Percentiles rank a stretch among this genome's conserved stretches.
Conservation (phyloP, 2,888 invertebrate species). For the Apocheima hispidaria region DNA sequence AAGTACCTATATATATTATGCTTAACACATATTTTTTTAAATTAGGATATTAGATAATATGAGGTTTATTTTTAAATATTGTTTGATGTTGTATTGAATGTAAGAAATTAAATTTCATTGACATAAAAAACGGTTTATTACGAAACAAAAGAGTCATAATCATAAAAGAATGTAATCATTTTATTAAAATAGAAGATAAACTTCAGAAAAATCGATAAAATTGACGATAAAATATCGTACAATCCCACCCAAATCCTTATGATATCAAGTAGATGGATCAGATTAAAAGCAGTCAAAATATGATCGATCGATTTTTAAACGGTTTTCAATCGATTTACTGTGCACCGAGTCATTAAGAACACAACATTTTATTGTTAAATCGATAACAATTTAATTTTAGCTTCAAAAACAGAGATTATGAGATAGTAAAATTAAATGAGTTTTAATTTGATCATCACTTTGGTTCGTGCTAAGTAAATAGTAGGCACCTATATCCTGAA, state of each 20-base stretch:
- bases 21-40: too few species aligned
- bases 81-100: too few species aligned
- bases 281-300: slow-evolving; percentile 43
- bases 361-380: slow-evolving; percentile 3
- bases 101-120: too few species aligned
- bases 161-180: slow-evolving; percentile 23
- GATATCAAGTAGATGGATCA: slow-evolving; percentile 9
- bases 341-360: slow-evolving; percentile 12
- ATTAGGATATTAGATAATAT: too few species aligned
- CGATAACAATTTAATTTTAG: slow-evolving; percentile 9
- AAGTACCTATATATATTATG: too few species aligned
- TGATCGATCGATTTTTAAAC: slow-evolving; percentile 72
- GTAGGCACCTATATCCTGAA: too few species aligned
- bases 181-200: slow-evolving; percentile 25
- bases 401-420: neutral
- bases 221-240: slow-evolving; percentile 18
- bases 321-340: slow-evolving; percentile 45
- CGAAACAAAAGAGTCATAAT: slow-evolving; percentile 17
- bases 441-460: neutral
- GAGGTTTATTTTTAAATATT: too few species aligned
- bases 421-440: slow-evolving; percentile 2
- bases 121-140: slow-evolving; percentile 4
- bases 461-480: neutral
- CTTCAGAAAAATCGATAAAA: slow-evolving; percentile 13
- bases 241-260: slow-evolving; percentile 9